These are phyloP conservation scores for Artibeus lituratus DNA, from an alignment of 2,797 vertebrate species.

Conservation along the genomic window DNA sequence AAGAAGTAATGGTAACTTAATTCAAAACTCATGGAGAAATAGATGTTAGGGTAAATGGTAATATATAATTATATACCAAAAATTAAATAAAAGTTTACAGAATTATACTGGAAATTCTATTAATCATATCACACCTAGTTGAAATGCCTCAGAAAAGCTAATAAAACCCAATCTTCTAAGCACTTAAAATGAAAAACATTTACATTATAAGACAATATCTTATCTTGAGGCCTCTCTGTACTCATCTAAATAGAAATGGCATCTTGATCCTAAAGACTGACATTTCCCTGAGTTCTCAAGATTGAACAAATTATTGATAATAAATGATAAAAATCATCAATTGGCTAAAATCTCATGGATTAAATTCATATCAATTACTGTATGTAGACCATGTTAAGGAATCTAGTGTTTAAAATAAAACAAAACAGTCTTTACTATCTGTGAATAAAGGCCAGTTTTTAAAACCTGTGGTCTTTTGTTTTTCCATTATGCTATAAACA, in stretches of 20 bases:
- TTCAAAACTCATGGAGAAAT: neutral
- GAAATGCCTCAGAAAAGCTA: neutral
- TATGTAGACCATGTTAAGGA: neutral
- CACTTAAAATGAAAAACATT: slow-evolving; percentile 11
- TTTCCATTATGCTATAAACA: slow-evolving; percentile 60
- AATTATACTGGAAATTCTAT: neutral
- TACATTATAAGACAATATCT: neutral
- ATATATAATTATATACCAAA: neutral
- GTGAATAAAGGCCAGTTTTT: slow-evolving; percentile 44
- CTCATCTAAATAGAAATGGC: slow-evolving; percentile 7
- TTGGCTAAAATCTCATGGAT: slow-evolving; percentile 18
- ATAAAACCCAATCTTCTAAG: slow-evolving; percentile 6
- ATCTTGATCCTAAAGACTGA: slow-evolving; percentile 1
- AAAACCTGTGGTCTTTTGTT: slow-evolving; percentile 46
- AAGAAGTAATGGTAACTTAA: neutral
- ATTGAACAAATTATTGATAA: neutral
- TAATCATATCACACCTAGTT: neutral
- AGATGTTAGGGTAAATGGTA: neutral
- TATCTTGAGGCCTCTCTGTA: neutral
- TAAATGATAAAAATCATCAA: neutral
- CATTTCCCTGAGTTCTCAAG: slow-evolving; percentile 42
- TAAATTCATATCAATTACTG: slow-evolving; percentile 14
- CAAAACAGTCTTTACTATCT: slow-evolving; percentile 33
- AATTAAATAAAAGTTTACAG: neutral
- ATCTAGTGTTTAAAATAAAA: slow-evolving; percentile 38